phyloP scores from a whole-genome alignment of 2,113 vertebrate genomes.

The Erpornis zantholeuca region DNA sequence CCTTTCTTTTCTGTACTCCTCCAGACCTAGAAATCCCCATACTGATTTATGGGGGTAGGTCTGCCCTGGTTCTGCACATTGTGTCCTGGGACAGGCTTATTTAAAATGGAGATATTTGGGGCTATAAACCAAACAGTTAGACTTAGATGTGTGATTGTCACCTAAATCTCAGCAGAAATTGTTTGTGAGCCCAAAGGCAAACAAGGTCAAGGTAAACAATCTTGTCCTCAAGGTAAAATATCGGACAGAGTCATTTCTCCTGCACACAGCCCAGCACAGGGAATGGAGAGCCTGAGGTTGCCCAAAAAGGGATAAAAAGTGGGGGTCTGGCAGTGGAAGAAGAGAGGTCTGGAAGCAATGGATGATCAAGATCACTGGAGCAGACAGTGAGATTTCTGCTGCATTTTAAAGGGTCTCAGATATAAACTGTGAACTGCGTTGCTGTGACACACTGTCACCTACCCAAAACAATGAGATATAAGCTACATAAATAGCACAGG shows the following conservation, averaged over 20 bases:
- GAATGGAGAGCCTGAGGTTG: background rate
- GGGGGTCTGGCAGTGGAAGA: background rate
- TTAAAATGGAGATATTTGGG: background rate
- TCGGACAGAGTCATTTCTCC: background rate
- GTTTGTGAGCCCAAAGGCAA: background rate
- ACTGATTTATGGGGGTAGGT: background rate
- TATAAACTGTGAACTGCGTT: background rate
- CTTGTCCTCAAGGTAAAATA: background rate
- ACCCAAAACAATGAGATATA: background rate
- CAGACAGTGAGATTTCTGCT: background rate
- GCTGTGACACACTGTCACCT: background rate
- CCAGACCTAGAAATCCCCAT: background rate
- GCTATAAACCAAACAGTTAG: background rate
- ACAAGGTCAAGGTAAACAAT: no score
- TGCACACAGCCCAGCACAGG: background rate
- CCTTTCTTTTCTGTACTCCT: background rate
- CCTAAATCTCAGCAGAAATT: background rate
- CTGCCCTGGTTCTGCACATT: background rate
- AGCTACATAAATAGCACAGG: background rate
- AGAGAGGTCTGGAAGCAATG: background rate
- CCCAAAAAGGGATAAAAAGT: background rate
- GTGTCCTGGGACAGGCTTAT: background rate
- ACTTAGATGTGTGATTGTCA: background rate
- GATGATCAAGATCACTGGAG: background rate
- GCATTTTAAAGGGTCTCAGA: background rate